phyloP scores from a whole-genome alignment of 1,140 invertebrate genomes.

The Trichonephila clavata region DNA sequence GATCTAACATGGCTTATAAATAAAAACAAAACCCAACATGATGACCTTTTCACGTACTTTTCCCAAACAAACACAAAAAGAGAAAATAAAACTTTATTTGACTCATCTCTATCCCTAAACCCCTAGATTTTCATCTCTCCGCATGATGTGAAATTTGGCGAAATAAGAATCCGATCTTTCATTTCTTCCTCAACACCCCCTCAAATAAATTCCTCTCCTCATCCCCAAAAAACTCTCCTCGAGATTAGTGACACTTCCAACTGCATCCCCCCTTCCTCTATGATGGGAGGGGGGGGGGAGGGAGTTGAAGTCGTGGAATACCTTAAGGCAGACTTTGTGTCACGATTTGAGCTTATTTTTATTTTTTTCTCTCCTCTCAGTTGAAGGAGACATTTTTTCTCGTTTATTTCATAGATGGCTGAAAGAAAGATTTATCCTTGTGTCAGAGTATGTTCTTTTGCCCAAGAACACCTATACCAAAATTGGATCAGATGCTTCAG shows the following conservation, averaged over 20 bases:
- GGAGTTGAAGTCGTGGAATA: not conserved
- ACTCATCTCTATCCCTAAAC: too few species aligned
- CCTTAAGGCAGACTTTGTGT: slow-evolving; percentile 21
- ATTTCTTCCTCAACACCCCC: slow-evolving; percentile 5
- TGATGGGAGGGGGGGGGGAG: not conserved
- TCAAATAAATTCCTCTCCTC: slow-evolving; percentile 18
- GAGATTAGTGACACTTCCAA: slow-evolving; percentile 32
- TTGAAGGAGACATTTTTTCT: slow-evolving; percentile 11
- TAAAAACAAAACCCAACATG: too few species aligned
- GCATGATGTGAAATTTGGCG: not conserved
- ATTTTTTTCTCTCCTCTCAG: not conserved
- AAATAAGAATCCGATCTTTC: slow-evolving; percentile 4
- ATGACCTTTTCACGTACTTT: too few species aligned
- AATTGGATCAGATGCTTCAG: slow-evolving; percentile 28
- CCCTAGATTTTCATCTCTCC: not conserved
- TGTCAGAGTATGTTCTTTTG: slow-evolving; percentile 15
- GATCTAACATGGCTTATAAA: too few species aligned
- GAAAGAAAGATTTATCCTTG: not conserved
- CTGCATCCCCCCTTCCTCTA: not conserved
- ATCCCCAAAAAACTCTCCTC: not conserved
- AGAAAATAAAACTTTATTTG: not conserved
- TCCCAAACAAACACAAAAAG: not conserved
- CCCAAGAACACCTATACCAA: not conserved
- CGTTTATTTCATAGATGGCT: slow-evolving; percentile 15
- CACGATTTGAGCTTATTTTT: not conserved